Evolutionary conservation across 1,140 invertebrate genomes (phyloP), one percentile per base, ranked within the genome.

Genomic region (Bombus difficillimus): DNA sequence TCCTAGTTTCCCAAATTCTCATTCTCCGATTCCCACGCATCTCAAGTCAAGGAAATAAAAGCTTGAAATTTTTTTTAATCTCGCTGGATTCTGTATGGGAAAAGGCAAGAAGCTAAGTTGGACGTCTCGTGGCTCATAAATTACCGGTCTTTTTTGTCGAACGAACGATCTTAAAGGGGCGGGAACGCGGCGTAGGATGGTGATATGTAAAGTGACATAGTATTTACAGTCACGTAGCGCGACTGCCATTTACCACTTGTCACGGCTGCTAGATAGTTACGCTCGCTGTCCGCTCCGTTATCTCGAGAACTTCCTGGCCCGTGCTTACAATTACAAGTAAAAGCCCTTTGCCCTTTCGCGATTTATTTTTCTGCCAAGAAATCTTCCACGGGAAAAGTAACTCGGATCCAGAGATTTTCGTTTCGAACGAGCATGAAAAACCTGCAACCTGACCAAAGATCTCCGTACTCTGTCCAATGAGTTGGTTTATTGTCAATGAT

Each of bases 181-280:
- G 47, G 71, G n/a, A 28, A 22, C 12, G 22, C n/a, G 41, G 25
- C 57, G 71, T 34, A 32, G 9, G 39, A 28, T 22, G 53, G 71
- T 37, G 81, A 75, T 82, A 82, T 43, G 39, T 25, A 28, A 74
- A 74, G 81, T 82, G 81, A 75, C 81, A 75, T 64, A 75, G 71
- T 82, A 75, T 82, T 74, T 82, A 75, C 81, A 66, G 80, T 75
- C 53, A 74, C 71, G 81, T 83, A 83, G 32, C 59, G 57, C 53
- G 80, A 66, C 59, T 62, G 59, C 72, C 81, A 75, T 83, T 83
- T 83, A 66, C 81, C 81, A 83, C 72, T 59, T 81, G 68, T 41
- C 68, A 73, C 41, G 59, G 25, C 47, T 37, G 8, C 25, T n/a
- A 64, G 81, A 83, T 83, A 83, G 59, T 62, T 39, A 66, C 41